Evolutionary conservation across 2,888 invertebrate genomes (phyloP), one percentile per base, ranked within the genome.

Genomic region (Oegoconia quadripuncta): DNA sequence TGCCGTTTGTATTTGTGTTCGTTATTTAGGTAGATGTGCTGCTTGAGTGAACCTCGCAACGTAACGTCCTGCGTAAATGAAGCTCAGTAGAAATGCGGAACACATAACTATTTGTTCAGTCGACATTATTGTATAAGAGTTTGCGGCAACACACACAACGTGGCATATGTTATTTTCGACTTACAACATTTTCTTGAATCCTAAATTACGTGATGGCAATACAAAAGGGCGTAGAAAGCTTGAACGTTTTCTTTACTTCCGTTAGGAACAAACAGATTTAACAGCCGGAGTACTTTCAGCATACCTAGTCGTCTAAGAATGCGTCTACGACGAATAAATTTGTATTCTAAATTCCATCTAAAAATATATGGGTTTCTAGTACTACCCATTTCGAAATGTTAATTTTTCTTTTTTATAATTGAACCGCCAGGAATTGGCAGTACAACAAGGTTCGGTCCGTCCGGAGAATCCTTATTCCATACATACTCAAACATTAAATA

Each of bases 61-160:
- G 80, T 75, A 74, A 80, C 70, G 64, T 68, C 69, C 74, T 73
- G 74, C 74, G 79, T 76, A 79, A 80, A 82, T 78, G 82, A 79
- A 74, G 77, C 77, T 78, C 67, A 61, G 75, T 86, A 86, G 86
- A 86, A 86, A 87, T 82, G 86, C 86, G 86, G 86, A 86, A 87
- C 84, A 83, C 78, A 83, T 64, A 76, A 74, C 77, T 80, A 79
- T 84, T 84, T 81, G 83, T 83, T 81, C 77, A 76, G 83, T 79
- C 74, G 74, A 79, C 83, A 82, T 78, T 74, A 86, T 87, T 87
- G 86, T 86, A 84, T 86, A 86, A 86, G 81, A 79, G 75, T 84
- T 82, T 80, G 81, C 68, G 66, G 74, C 78, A 82, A 75, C 68
- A 65, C 74, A 74, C 55, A 74, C 78, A 62, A 69, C 74, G 64